These are phyloP conservation scores for Crossaster papposus DNA, from an alignment of 53 echinoderm and acorn worm species.

Conservation along the genomic window DNA sequence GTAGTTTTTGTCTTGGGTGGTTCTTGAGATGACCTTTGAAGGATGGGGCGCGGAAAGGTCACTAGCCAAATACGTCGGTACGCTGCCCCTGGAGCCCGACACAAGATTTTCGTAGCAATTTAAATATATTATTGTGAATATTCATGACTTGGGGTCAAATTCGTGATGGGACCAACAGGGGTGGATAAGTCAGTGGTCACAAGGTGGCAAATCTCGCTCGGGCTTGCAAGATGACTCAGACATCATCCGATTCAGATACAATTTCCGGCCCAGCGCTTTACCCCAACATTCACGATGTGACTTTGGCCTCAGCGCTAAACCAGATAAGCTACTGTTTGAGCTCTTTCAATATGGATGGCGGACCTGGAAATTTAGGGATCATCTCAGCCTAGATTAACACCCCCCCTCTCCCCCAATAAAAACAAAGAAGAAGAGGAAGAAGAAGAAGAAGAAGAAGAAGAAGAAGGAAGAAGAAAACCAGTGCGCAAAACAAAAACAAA, in stretches of 20 bases:
- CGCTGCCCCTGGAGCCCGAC: not conserved
- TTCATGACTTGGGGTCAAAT: not conserved
- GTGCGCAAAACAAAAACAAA: no score
- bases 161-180: not conserved
- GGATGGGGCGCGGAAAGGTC: no score
- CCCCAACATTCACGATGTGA: not conserved
- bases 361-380: not conserved
- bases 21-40: not conserved
- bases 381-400: not conserved
- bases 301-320: not conserved
- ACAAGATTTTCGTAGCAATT: not conserved
- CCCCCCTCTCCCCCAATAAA: not conserved
- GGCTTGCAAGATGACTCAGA: slow-evolving; percentile 17
- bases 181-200: not conserved
- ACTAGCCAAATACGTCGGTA: not conserved
- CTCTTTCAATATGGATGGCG: not conserved
- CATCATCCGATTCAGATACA: not conserved
- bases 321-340: not conserved
- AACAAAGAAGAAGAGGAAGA: no score
- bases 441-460: no score
- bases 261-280: not conserved
- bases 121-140: not conserved
- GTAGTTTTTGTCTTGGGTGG: not conserved
- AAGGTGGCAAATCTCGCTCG: not conserved
- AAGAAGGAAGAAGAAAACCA: no score